Conservation (phyloP, 2,888 invertebrate species). For the Eurois occulta region DNA sequence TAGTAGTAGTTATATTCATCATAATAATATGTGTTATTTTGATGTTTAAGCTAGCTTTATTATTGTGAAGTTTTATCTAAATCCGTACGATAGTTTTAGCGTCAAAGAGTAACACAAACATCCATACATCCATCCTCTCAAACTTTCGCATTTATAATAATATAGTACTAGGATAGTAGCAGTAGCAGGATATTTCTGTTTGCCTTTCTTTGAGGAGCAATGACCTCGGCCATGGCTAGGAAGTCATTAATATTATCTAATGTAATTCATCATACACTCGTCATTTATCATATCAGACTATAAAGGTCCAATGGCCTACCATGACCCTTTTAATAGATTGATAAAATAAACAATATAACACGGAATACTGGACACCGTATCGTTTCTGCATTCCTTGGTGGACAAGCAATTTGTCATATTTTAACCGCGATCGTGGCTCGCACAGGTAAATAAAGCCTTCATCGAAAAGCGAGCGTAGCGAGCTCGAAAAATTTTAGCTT, state of each 20-base stretch:
- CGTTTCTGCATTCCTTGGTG: constrained; percentile 5
- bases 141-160: background rate
- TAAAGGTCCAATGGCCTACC: background rate
- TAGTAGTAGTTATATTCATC: background rate
- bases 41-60: background rate
- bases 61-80: background rate
- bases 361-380: background rate
- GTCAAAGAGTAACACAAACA: background rate
- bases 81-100: background rate
- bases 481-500: no score
- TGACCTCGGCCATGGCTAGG: background rate
- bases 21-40: background rate
- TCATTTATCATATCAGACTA: constrained; percentile 24
- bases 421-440: no score
- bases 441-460: no score
- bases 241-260: constrained; percentile 1
- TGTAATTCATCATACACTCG: constrained; percentile 22
- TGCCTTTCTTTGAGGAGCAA: background rate
- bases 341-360: background rate
- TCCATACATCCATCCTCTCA: background rate
- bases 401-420: no score
- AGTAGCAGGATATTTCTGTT: background rate
- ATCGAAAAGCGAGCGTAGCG: no score
- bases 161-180: background rate
- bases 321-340: constrained; percentile 17